A percentile compares a stretch with the other conserved stretches of the same genome.
Evolutionary conservation across 2,888 invertebrate genomes (phyloP).

Genomic region (Hemaris fuciformis): DNA sequence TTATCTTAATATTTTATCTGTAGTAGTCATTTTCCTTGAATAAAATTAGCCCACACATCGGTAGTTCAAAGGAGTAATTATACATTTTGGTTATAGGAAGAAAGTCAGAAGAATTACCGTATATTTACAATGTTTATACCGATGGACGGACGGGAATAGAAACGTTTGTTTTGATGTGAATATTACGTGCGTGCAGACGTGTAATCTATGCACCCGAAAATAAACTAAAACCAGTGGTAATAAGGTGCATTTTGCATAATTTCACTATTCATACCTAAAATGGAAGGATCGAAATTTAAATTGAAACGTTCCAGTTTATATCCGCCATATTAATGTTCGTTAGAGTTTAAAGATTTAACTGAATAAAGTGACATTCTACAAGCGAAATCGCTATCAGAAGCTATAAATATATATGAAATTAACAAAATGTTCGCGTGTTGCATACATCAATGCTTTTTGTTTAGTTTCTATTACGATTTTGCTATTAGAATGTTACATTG

Average conservation of each 20-base stretch:
- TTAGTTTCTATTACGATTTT: too few relatives aligned
- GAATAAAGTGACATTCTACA: too few relatives aligned
- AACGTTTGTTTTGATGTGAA: conserved; percentile 10
- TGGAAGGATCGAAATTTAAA: neutral
- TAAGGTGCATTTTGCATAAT: neutral
- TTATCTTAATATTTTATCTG: too few relatives aligned
- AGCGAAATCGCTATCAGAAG: neutral
- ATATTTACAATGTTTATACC: conserved; percentile 52
- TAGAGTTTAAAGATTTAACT: too few relatives aligned
- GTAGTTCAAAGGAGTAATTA: neutral
- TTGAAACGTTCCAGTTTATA: neutral
- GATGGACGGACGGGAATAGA: conserved; percentile 33
- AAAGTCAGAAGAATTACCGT: conserved; percentile 36
- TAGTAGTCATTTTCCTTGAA: too few relatives aligned
- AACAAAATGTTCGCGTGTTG: too few relatives aligned
- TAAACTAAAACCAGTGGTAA: neutral
- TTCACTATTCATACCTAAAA: too few relatives aligned
- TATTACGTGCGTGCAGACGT: conserved; percentile 1
- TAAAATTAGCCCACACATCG: neutral
- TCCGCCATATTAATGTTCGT: too few relatives aligned
- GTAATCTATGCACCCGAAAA: neutral
- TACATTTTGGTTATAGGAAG: conserved; percentile 38
- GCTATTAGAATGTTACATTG: too few relatives aligned
- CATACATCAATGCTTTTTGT: too few relatives aligned
- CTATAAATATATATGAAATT: too few relatives aligned